Evolutionary conservation across 2,113 vertebrate species (phyloP), one percentile per base, ranked within the genome.

Genomic region (Pongo abelii): DNA sequence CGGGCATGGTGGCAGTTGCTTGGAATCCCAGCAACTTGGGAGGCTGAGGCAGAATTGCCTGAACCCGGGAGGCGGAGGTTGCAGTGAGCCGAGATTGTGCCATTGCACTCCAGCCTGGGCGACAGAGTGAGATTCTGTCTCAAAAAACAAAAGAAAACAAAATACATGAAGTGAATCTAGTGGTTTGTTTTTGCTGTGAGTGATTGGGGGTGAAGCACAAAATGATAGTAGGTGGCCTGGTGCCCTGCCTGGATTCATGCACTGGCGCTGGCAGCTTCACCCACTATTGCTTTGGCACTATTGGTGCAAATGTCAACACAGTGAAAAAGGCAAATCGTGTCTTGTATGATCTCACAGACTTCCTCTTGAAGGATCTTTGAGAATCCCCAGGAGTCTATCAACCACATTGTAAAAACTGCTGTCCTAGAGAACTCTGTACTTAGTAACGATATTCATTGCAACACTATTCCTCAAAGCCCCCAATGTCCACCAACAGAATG

Each of bases 181-280:
- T 1, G 27, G 27, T 22, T 43, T 46, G 59, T 38, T 52, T 83
- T 64, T 35, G 38, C 3, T 69, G n/a, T 2, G 1, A 35, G 79
- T 10, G 80, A 70, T 57, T n/a, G 22, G 80, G 57, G 25, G 48
- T 18, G 69, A 90, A 67, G 52, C 67, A 22, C 38, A 14, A 8
- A 35, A 10, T 0, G 14, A 8, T 9, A 5, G 5, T 20, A 2
- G 38, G n/a, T 8, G 17, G 38, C 11, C 46, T 14, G 48, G 59
- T 22, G 27, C 18, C 77, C 12, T 20, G n/a, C 18, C 61, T 25
- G 50, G 8, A 38, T 23, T 13, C 14, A 13, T 0, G 27, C 12
- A 16, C 18, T 4, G 6, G 5, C 8, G 0, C 55, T 5, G 55
- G 92, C 13, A 17, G 18, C 10, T 67, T 40, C 14, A 59, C 35